Percentiles rank a stretch among this genome's conserved stretches.
Conservation (phyloP, 2,797 vertebrate genomes). For the Prunella strophiata region DNA sequence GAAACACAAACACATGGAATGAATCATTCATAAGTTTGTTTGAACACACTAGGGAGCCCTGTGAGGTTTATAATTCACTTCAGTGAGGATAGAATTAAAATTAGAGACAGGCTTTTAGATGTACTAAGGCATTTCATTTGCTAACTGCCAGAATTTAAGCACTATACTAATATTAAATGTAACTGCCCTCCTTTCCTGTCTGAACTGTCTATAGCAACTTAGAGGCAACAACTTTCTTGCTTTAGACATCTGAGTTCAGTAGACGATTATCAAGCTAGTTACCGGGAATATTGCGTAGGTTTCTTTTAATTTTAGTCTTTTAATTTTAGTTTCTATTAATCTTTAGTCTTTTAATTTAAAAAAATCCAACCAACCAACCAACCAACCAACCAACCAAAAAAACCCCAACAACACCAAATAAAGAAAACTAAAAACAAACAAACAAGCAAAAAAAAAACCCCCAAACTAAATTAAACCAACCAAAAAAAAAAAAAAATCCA, state of each 20-base stretch:
- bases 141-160: not conserved
- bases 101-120: not conserved
- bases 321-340: no score
- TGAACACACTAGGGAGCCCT: not conserved
- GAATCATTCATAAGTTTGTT: constrained; percentile 3
- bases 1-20: not conserved
- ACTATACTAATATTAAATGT: not conserved
- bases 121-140: not conserved
- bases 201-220: not conserved
- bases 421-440: not conserved
- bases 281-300: not conserved
- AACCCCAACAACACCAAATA: no score
- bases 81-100: not conserved
- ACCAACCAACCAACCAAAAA: no score
- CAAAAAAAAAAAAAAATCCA: no score
- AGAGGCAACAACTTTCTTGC: not conserved
- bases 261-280: not conserved
- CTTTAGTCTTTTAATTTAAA: not conserved
- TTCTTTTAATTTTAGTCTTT: no score
- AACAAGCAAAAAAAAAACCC: not conserved
- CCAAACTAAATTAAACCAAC: not conserved
- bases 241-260: not conserved
- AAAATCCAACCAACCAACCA: not conserved
- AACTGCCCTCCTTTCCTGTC: not conserved
- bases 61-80: not conserved